Base-by-base conservation (phyloP, 2,113 vertebrate genomes). In the Sprattus sprattus region DNA sequence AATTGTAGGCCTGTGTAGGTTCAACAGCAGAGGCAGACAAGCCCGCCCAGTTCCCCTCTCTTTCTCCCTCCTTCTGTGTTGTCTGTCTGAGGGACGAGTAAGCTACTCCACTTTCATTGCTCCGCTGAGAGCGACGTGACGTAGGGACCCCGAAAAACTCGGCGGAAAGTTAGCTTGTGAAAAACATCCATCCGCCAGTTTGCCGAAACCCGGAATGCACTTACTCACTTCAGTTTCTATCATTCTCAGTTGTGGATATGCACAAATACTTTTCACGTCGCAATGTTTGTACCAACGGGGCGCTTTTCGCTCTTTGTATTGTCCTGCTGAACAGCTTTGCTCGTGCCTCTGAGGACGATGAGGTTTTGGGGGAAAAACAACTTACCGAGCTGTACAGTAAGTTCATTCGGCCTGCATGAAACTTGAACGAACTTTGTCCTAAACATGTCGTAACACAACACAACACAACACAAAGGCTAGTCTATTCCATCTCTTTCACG, bases 341-440 rank as follows among this genome's bases (percentile, higher is more conserved):
- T 87, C 89, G 91, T 89, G 88, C 82, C 85, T 86, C 85, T 84
- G 91, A 89, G 82, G 90, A 93, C 89, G 93, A 92, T 80, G 91
- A 90, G 83, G 87, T 91, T 80, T 85, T 92, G 90, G 91, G 93
- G 82, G 88, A 89, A 87, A 88, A 89, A 0, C 90, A 93, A 87
- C 92, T 94, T 82, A 16, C 67, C 49, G 88, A 94, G 45, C 88
- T 93, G 67, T 90, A 94, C 94, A 94, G 96, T 96, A 94, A 95
- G 94, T 95, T 71, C 4, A 84, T 54, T 82, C 85, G 52, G 81
- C 84, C 67, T 83, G 71, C 71, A 78, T 78, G 71, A 78, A 78
- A 71, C 64, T 32, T 25, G 64, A 71, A n/a, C 20, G 60, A 25
- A 78, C 71, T 78, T 78, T 78, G 71, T 78, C 71, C 44, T 44